phyloP scores from a whole-genome alignment of 2,113 vertebrate genomes.

The Microtus oregoni region DNA sequence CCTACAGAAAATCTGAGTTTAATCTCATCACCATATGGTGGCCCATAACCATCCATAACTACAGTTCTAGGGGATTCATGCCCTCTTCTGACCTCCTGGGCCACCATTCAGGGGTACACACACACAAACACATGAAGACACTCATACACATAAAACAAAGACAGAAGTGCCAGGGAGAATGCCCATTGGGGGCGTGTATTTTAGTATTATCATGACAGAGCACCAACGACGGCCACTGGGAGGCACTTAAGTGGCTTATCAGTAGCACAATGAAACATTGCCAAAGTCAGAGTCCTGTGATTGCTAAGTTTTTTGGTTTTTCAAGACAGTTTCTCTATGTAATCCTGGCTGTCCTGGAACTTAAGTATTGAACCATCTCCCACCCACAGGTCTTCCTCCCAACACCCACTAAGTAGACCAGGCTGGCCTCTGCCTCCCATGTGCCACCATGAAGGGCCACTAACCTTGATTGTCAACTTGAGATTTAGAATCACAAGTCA shows the following conservation, averaged over 20 bases:
- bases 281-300: background rate
- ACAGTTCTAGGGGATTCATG: background rate
- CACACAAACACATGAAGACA: background rate
- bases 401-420: background rate
- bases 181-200: background rate
- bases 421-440: background rate
- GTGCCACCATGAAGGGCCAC: background rate
- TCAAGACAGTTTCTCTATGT: background rate
- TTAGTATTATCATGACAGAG: conserved; percentile 34
- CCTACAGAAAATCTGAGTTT: background rate
- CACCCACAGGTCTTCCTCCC: too few relatives aligned
- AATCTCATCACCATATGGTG: background rate
- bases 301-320: background rate
- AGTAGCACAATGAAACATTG: conserved; percentile 39
- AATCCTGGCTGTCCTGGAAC: background rate
- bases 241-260: background rate
- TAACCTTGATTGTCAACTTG: background rate
- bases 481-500: background rate
- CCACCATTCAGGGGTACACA: background rate
- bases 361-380: too few relatives aligned
- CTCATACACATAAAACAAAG: background rate
- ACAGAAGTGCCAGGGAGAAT: background rate
- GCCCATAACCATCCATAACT: background rate
- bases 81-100: background rate
- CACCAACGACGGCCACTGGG: background rate